Evolutionary conservation across 2,888 invertebrate genomes (phyloP), one percentile per base, ranked within the genome.

Genomic region (Pemphredon lugubris): DNA sequence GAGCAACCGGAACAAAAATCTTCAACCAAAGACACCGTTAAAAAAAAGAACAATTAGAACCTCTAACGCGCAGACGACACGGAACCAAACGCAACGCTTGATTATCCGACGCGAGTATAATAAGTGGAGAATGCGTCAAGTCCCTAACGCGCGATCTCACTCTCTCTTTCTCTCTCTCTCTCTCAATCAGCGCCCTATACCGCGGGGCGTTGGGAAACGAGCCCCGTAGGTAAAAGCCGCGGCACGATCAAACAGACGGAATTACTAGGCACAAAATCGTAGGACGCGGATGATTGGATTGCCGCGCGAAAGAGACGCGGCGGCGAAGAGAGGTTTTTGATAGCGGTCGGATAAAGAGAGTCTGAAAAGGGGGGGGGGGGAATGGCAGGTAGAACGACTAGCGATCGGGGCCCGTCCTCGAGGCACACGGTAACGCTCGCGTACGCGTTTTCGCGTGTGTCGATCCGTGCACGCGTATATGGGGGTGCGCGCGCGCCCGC

Each of bases 241-340:
- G 77, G 75, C 64, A 75, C 79, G 83, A 83, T 84, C 84, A 83
- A 84, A 86, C 81, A 79, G 77, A 77, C 78, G 82, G 83, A 86
- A 86, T 86, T 85, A 86, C 83, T 81, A 80, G 83, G 84, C 84
- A 83, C 83, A 82, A 85, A n/a, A 85, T 85, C 83, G 85, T 83
- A 82, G 84, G 75, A 84, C 79, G 83, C 75, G 82, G 80, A 83
- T 86, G 84, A 86, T 87, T 85, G 87, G 84, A 87, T 87, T 87
- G 87, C 77, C 74, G 64, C 50, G 61, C 50, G 66, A 67, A 75
- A 72, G 79, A 72, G 79, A 55, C 75, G 47, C 66, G 42, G 34
- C 30, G 13, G 44, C 65, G 64, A 55, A 65, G 73, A 54, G 67
- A 67, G 73, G 72, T 76, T 79, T 64, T 57, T 65, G 65, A 57